Evolutionary conservation across 2,113 vertebrate species (phyloP), one percentile per base, ranked within the genome.

Genomic region (Entomyzon cyanotis): DNA sequence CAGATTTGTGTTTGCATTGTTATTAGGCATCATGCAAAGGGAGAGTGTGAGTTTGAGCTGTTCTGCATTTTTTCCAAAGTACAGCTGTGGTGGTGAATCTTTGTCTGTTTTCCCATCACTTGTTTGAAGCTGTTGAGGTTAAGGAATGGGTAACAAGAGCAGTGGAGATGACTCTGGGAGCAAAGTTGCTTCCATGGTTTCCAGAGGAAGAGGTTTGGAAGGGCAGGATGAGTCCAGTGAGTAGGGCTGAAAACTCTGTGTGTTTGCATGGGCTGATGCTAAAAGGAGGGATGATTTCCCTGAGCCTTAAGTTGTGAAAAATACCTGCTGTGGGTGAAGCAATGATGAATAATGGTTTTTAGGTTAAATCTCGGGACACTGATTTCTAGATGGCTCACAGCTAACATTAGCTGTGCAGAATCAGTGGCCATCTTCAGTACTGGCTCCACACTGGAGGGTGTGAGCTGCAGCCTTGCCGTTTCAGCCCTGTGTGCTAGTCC

Each of bases 41-140:
- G 31, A 62, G 27, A 73, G n/a, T 12, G 24, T 60, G 33, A 89
- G 22, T 62, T 65, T 7, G 46, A 74, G 52, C 33, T 67, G 44
- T 30, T 3, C 0, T 46, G 21, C 1, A 0, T 9, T 9, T 59
- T 65, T 67, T 71, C 2, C 0, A 27, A 7, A 79, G 28, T 75
- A 23, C 20, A 67, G 0, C 47, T 52, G 11, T 2, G 1, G 24
- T 74, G n/a, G n/a, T 84, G 37, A 77, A 44, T 35, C 39, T 53
- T 41, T 13, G 7, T 65, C 37, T 70, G 1, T 52, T 85, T 93
- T 71, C 42, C 68, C 4, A 4, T 70, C 0, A 0, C 21, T 75
- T 49, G 15, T 86, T 68, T 1, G 3, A 21, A 59, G 33, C 22
- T 70, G 18, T 63, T 21, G 9, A 56, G 35, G 23, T 73, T 30